phyloP scores from a whole-genome alignment of 2,797 vertebrate species.

The Muscicapa comitata region DNA sequence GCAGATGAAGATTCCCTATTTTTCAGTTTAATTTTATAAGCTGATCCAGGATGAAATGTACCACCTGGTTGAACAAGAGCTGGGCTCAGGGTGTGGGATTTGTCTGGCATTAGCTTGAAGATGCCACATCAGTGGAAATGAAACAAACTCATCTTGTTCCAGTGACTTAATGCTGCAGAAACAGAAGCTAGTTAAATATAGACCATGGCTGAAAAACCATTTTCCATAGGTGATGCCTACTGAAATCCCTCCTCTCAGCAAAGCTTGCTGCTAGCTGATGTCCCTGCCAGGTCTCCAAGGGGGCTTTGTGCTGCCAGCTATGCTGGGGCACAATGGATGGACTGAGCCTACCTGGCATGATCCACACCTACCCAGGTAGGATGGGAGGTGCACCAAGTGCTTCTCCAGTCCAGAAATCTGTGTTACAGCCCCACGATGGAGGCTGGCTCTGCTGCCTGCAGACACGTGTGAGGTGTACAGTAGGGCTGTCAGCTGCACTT shows the following conservation, averaged over 20 bases:
- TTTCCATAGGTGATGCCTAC: not conserved
- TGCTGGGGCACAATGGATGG: not conserved
- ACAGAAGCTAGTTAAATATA: constrained; percentile 29
- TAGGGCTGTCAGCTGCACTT: not conserved
- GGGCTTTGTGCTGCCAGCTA: not conserved
- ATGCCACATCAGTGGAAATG: not conserved
- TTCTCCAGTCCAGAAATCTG: not conserved
- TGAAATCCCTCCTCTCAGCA: not conserved
- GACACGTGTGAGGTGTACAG: not conserved
- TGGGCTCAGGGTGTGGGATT: not conserved
- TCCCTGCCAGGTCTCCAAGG: not conserved
- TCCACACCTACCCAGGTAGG: not conserved
- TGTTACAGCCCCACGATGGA: rapidly evolving
- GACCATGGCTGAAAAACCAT: not conserved
- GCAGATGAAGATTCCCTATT: not conserved
- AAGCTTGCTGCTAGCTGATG: not conserved
- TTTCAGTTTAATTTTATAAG: not conserved
- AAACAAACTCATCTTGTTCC: constrained; percentile 31
- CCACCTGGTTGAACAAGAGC: not conserved
- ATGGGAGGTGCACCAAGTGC: not conserved
- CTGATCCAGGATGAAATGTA: not conserved
- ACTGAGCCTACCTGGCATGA: not conserved
- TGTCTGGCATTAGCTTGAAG: not conserved
- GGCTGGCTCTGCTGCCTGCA: not conserved
- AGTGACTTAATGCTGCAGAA: not conserved